These are phyloP conservation scores for Odobenus rosmarus DNA, from an alignment of 2,113 vertebrate genomes.

Conservation along the genomic window DNA sequence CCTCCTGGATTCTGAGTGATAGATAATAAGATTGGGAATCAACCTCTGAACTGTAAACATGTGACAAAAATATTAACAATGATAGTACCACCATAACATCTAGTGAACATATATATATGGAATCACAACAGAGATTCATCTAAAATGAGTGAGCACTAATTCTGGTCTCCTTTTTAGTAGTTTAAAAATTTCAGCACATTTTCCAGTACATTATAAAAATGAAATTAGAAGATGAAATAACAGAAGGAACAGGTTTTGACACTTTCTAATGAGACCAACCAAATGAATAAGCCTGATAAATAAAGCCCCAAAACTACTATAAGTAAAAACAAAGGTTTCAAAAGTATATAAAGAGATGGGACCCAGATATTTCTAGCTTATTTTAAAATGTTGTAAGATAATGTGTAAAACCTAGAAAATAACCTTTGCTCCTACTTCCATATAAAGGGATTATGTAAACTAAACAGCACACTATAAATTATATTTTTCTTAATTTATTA, in stretches of 20 bases:
- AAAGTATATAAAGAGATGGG: background rate
- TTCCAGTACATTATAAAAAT: constrained; percentile 41
- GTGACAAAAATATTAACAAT: constrained; percentile 3
- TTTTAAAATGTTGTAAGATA: constrained; percentile 46
- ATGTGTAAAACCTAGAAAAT: constrained; percentile 41
- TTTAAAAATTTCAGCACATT: constrained; percentile 27
- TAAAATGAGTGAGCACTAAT: background rate
- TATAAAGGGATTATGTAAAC: constrained; percentile 9
- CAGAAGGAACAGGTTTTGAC: background rate
- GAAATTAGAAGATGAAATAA: constrained; percentile 50
- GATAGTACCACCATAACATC: background rate
- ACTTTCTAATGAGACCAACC: constrained; percentile 38
- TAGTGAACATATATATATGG: background rate
- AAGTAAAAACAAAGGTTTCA: constrained; percentile 35
- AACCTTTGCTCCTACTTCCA: constrained; percentile 16
- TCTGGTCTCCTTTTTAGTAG: background rate
- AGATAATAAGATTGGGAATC: background rate
- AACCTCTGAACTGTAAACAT: constrained; percentile 26
- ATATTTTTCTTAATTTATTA: constrained; percentile 45
- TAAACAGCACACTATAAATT: constrained; percentile 2
- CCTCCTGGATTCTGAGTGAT: background rate
- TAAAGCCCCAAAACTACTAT: background rate
- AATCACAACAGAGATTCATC: background rate
- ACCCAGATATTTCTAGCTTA: constrained; percentile 18
- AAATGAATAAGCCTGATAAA: constrained; percentile 16